Evolutionary conservation across 2,797 vertebrate genomes (phyloP), one percentile per base, ranked within the genome.

Genomic region (Anabacerthia variegaticeps): DNA sequence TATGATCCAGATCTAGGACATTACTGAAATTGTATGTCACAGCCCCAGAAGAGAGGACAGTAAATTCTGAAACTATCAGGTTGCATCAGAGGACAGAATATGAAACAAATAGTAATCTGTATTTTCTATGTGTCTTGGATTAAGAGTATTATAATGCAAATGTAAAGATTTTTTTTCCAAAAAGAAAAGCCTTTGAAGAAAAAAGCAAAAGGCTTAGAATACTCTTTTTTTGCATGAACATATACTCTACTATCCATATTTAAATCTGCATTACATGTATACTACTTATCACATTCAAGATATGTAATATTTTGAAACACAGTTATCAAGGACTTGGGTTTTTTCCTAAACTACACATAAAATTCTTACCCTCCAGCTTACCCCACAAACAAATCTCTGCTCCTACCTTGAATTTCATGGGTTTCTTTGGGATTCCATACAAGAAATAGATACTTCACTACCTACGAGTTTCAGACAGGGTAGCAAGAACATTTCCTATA

Each of bases 241-340:
- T 26, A 55, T 41, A 34, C 6, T 76, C 15, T 62, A 51, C 26
- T 62, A 41, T 52, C 21, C 34, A 41, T 68, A 82, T 26, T 74
- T 63, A 56, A 88, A 58, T 34, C 15, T 81, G 37, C 10, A 82
- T n/a, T 58, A 49, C 1, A 8, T 4, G 15, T 72, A 12, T 19
- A 46, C n/a, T 63, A 58, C 17, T 41, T 32, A 67, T 34, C 9
- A 8, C 9, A 7, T 44, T 72, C 34, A 68, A 63, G 21, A 43
- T 63, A 63, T 2, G 6, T 11, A 72, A n/a, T 37, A 59, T 63
- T 92, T 73, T 48, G 11, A 76, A 76, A 83, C 16, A 2, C 24
- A 56, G 18, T 81, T 56, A 19, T 55, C 12, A 54, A 86, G 26
- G 4, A 12, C 18, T 19, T 37, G 4, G 0, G 0, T 9, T 72